Percentiles rank a stretch among this genome's conserved stretches.
Conservation (phyloP, 2,113 vertebrate genomes). For the Ictalurus punctatus region DNA sequence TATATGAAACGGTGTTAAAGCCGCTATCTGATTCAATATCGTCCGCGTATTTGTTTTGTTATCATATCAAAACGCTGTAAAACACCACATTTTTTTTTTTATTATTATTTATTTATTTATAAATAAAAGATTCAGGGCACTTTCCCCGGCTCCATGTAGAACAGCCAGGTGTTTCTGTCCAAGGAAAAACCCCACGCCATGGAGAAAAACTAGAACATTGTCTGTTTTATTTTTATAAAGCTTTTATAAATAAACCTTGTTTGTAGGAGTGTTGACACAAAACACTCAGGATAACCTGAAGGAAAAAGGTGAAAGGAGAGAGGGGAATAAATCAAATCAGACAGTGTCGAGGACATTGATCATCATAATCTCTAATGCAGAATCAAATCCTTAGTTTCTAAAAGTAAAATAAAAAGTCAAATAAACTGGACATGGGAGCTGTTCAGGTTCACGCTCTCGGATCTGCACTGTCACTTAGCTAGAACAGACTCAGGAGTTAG, state of each 20-base stretch:
- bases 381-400: not conserved
- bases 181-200: too few relatives aligned
- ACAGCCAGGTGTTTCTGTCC: too few relatives aligned
- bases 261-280: not conserved
- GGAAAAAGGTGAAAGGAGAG: not conserved
- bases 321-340: not conserved
- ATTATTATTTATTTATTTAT: not conserved
- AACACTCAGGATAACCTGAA: not conserved
- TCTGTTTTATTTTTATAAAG: too few relatives aligned
- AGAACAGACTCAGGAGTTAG: not conserved
- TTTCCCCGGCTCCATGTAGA: not conserved
- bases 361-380: not conserved
- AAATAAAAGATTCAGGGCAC: not conserved
- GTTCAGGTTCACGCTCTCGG: not conserved
- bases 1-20: not conserved
- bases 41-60: not conserved
- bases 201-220: too few relatives aligned
- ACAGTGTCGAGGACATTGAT: too few relatives aligned
- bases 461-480: not conserved
- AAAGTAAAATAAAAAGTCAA: not conserved
- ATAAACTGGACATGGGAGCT: too few relatives aligned
- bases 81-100: not conserved
- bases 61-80: not conserved
- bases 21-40: not conserved
- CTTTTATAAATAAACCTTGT: too few relatives aligned